Percentiles rank a stretch among this genome's conserved stretches.
Evolutionary conservation across 2,797 vertebrate genomes (phyloP).

Genomic region (Liparis tanakae): DNA sequence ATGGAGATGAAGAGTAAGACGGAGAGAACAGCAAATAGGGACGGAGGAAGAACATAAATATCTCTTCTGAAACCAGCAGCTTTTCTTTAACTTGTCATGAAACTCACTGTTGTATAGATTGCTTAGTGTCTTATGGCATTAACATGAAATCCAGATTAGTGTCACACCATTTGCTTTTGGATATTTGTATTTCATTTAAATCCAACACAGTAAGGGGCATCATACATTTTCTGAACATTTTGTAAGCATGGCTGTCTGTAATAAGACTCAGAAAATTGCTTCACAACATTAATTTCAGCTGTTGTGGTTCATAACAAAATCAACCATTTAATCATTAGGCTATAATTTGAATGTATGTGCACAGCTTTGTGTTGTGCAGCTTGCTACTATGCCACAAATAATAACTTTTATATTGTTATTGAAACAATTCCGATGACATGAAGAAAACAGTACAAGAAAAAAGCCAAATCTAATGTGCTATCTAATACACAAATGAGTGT

Average conservation of each 20-base stretch:
- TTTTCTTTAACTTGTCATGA: slow-evolving; percentile 68
- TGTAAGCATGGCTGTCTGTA: slow-evolving; percentile 37
- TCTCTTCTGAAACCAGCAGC: slow-evolving; percentile 56
- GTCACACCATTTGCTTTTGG: slow-evolving; percentile 79
- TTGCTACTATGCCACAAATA: not conserved
- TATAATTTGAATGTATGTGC: not conserved
- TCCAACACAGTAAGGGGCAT: slow-evolving; percentile 52
- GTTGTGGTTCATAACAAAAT: slow-evolving; percentile 4
- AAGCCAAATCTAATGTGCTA: not conserved
- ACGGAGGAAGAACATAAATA: slow-evolving; percentile 34
- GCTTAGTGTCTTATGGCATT: slow-evolving; percentile 65
- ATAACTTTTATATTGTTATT: not conserved
- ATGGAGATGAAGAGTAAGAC: slow-evolving; percentile 23
- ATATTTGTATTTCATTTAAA: slow-evolving; percentile 75
- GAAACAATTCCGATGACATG: not conserved
- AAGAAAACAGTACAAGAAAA: not conserved
- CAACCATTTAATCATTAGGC: slow-evolving; percentile 7
- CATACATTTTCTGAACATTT: slow-evolving; percentile 37
- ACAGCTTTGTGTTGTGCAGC: not conserved
- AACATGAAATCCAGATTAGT: slow-evolving; percentile 79
- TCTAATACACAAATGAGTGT: not conserved
- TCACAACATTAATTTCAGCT: slow-evolving; percentile 19
- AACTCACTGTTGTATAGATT: slow-evolving; percentile 67
- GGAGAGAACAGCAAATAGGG: slow-evolving; percentile 19
- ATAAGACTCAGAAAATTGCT: slow-evolving; percentile 38